Evolutionary conservation across 2,113 vertebrate genomes (phyloP).

Genomic region (Hassar affinis): DNA sequence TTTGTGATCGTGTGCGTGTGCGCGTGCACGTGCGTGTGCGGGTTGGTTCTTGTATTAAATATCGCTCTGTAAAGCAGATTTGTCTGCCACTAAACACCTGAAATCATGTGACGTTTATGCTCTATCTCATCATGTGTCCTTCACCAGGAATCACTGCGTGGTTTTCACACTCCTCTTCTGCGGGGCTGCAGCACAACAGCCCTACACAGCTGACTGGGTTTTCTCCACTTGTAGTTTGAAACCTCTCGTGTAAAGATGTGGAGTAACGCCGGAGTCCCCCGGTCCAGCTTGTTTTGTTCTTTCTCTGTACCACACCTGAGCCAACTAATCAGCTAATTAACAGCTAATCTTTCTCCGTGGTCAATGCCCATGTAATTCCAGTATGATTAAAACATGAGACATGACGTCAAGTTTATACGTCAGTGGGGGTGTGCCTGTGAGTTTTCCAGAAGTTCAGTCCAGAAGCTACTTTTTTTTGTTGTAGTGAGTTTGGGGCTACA

Average conservation of each 20-base stretch:
- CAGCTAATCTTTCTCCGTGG: slow-evolving; percentile 28
- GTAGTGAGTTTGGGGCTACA: background rate
- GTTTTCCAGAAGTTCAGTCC: background rate
- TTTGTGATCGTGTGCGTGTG: background rate
- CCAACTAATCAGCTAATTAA: slow-evolving; percentile 28
- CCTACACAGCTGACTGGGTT: slow-evolving; percentile 10
- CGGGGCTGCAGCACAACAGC: background rate
- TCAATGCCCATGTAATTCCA: slow-evolving; percentile 38
- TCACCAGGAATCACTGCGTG: background rate
- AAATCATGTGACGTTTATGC: background rate
- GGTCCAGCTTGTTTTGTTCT: slow-evolving; percentile 11
- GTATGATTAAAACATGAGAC: slow-evolving; percentile 24
- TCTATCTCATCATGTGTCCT: background rate
- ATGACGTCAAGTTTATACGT: background rate
- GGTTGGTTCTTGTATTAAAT: background rate
- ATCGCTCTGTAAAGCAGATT: background rate
- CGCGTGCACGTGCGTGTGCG: too few species aligned
- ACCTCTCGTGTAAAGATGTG: background rate
- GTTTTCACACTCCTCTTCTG: background rate
- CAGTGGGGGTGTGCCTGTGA: background rate
- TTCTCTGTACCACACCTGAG: slow-evolving; percentile 2
- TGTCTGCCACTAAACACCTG: background rate
- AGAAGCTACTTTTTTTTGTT: background rate
- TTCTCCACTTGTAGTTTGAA: slow-evolving; percentile 18
- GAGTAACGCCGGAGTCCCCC: background rate